A percentile compares a stretch with the other conserved stretches of the same genome.
Evolutionary conservation across 2,113 vertebrate species (phyloP).

Genomic region (Phyllostomus hastatus): DNA sequence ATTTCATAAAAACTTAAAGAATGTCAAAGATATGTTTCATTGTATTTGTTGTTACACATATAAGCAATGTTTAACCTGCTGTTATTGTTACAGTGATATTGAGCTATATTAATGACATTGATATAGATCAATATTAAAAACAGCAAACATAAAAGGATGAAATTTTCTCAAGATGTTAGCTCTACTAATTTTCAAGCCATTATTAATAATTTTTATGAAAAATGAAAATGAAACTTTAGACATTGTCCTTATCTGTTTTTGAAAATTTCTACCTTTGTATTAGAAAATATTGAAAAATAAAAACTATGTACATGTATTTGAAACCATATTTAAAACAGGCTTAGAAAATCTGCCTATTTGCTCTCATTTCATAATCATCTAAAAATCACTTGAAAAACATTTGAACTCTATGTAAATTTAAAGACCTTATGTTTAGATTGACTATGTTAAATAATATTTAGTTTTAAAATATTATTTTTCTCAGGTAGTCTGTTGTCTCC

Average conservation of each 20-base stretch:
- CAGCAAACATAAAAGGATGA: neutral
- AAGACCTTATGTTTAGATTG: neutral
- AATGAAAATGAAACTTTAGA: neutral
- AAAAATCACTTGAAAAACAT: neutral
- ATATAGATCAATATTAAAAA: neutral
- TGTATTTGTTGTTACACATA: neutral
- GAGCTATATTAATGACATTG: neutral
- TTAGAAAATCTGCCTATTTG: neutral
- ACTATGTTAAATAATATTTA: neutral
- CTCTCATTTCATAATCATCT: neutral
- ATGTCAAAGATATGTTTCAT: neutral
- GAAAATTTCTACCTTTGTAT: neutral
- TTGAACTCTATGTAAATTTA: neutral
- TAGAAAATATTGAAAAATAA: neutral
- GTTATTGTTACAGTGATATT: neutral
- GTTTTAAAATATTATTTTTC: neutral
- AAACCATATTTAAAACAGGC: neutral
- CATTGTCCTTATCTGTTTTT: neutral
- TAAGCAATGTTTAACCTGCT: neutral
- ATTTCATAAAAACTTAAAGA: neutral
- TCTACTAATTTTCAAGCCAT: neutral
- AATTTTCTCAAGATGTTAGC: neutral
- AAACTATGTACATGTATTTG: neutral
- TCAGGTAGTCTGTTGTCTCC: neutral
- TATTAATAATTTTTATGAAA: neutral